A percentile compares a stretch with the other conserved stretches of the same genome.
Evolutionary conservation across 2,797 vertebrate genomes (phyloP).

Genomic region (Anguilla anguilla): DNA sequence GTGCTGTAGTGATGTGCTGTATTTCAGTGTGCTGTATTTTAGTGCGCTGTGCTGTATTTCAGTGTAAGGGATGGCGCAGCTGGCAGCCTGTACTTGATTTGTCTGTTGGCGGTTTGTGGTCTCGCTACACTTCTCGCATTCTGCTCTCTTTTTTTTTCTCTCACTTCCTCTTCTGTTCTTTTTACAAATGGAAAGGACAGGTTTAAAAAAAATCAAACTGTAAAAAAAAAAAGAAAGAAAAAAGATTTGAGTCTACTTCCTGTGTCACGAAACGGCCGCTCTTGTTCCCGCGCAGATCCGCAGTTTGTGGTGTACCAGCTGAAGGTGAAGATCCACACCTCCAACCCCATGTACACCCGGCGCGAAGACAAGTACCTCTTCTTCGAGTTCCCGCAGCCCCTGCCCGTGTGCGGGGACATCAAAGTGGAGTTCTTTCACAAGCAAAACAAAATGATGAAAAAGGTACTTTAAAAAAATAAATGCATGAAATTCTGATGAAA

Average conservation of each 20-base stretch:
- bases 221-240: neutral
- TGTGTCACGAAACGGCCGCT: neutral
- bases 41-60: no score
- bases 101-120: neutral
- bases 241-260: neutral
- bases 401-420: slow-evolving; percentile 95
- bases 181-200: neutral
- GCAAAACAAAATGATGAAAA: slow-evolving; percentile 98
- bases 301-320: slow-evolving; percentile 96
- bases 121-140: neutral
- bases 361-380: slow-evolving; percentile 92
- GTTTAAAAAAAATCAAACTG: no score
- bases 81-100: no score
- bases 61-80: no score
- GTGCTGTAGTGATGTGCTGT: no score
- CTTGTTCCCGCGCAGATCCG: slow-evolving; percentile 75
- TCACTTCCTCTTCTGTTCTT: neutral
- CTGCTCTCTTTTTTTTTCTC: neutral
- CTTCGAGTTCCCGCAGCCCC: slow-evolving; percentile 92
- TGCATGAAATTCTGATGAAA: neutral
- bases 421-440: slow-evolving; percentile 99
- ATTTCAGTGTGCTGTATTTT: no score
- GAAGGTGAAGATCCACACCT: slow-evolving; percentile 96
- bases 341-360: slow-evolving; percentile 82
- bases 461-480: slow-evolving; percentile 69